Conservation (phyloP, 2,888 invertebrate genomes). For the Empis stercorea region DNA sequence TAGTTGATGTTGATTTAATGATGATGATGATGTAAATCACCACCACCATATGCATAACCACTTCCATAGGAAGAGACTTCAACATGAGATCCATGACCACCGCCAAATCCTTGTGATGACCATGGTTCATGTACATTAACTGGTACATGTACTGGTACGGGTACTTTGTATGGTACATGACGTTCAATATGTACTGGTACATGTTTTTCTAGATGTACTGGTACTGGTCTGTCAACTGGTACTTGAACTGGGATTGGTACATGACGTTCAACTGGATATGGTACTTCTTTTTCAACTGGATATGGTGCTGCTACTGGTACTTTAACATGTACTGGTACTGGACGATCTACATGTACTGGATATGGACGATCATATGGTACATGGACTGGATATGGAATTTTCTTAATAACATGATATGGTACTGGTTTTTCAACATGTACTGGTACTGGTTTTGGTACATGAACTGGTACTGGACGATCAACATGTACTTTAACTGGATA, state of each 20-base stretch:
- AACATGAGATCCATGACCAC: background rate
- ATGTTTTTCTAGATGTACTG: conserved; percentile 43
- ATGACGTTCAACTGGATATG: conserved; percentile 54
- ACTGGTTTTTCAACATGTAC: conserved; percentile 43
- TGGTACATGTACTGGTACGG: conserved; percentile 24
- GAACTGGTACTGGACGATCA: conserved; percentile 50
- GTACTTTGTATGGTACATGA: conserved; percentile 51
- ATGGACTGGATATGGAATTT: conserved; percentile 46
- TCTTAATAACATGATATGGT: conserved; percentile 48
- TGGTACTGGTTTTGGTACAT: conserved; percentile 42
- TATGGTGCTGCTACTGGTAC: conserved; percentile 59
- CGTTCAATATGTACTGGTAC: conserved; percentile 52
- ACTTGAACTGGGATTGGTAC: conserved; percentile 48
- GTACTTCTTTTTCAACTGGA: conserved; percentile 45
- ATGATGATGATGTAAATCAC: no score
- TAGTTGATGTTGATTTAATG: no score
- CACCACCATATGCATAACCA: conserved; percentile 13
- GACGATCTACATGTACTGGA: conserved; percentile 52
- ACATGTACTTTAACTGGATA: conserved; percentile 54
- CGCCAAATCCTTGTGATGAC: background rate
- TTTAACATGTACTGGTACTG: conserved; percentile 55
- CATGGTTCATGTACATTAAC: conserved; percentile 20
- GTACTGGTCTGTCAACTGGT: conserved; percentile 42
- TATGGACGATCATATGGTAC: conserved; percentile 41
- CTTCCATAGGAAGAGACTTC: background rate